These are phyloP conservation scores for Ptilonorhynchus violaceus DNA, from an alignment of 2,113 vertebrate species.

Conservation along the genomic window DNA sequence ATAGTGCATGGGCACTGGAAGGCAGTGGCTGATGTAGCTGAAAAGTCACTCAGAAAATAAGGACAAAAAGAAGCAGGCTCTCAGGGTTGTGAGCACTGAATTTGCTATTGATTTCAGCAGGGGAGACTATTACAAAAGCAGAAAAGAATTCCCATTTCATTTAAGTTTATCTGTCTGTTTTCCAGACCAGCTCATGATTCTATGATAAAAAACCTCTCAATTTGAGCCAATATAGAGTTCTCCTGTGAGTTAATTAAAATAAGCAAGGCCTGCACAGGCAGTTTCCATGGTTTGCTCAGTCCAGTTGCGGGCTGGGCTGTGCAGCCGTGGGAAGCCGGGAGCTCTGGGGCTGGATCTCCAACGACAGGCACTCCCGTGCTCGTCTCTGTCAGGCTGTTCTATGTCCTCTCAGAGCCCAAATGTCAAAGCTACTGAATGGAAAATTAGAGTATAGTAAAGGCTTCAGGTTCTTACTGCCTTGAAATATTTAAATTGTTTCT, in stretches of 20 bases:
- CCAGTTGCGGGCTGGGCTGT: background rate
- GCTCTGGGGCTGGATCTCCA: background rate
- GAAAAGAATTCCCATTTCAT: background rate
- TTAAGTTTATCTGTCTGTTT: conserved; percentile 23
- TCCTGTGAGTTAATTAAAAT: conserved; percentile 6
- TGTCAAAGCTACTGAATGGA: background rate
- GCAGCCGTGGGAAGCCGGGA: background rate
- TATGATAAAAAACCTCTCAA: background rate
- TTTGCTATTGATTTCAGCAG: conserved; percentile 33
- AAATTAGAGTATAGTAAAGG: background rate
- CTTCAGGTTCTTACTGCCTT: background rate
- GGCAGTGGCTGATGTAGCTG: background rate
- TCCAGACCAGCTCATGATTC: background rate
- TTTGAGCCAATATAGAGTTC: background rate
- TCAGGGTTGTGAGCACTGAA: background rate
- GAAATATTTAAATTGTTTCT: background rate
- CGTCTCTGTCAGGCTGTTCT: background rate
- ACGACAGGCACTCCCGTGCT: background rate
- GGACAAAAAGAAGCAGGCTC: background rate
- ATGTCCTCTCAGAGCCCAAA: background rate
- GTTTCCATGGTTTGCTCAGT: background rate
- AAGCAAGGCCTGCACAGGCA: background rate
- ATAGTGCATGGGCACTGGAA: background rate
- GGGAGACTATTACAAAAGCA: background rate
- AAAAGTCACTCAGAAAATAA: background rate